Evolutionary conservation across 2,888 invertebrate species (phyloP), one percentile per base, ranked within the genome.

Genomic region (Glaucopsyche alexis): DNA sequence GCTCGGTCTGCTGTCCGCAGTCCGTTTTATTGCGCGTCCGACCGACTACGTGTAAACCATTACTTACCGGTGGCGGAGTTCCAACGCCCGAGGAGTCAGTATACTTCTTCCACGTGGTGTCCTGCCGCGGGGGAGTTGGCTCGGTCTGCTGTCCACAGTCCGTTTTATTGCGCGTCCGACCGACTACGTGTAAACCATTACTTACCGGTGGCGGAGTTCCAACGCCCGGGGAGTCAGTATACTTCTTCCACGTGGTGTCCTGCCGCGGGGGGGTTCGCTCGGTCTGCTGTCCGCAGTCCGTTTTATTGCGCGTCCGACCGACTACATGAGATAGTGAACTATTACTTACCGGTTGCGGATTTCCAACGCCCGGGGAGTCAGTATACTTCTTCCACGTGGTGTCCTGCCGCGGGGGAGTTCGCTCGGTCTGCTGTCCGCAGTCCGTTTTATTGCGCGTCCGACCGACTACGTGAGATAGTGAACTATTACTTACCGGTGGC

Each of bases 391-490:
- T 95, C 95, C 95, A 95, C 71, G 95, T 95, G 75, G 29, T 29
- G 29, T 29, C 4, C 29, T 29, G 29, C 29, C 29, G 29, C 29
- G 29, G 95, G 95, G 19, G 94, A 94, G 82, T n/a, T n/a, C n/a
- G n/a, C n/a, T 95, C 95, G 45, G 94, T 94, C 81, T 95, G 95
- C 78, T 95, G 93, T 85, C 95, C 95, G 95, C 95, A 95, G 29
- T 29, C 29, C 29, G 29, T 29, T 29, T 29, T 29, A 4, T 29
- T 29, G 3, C 29, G 29, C 29, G 29, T 29, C 29, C 29, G 29
- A 29, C 29, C 29, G 4, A 29, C 29, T 29, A 29, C 29, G 29
- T 4, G 29, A 4, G 0, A 29, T 29, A 29, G 29, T 29, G 29
- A 29, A 29, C 29, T 3, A 29, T 29, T 29, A 74, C 29, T 76